These are phyloP conservation scores for Trachurus trachurus DNA, from an alignment of 2,797 vertebrate species.

Conservation along the genomic window DNA sequence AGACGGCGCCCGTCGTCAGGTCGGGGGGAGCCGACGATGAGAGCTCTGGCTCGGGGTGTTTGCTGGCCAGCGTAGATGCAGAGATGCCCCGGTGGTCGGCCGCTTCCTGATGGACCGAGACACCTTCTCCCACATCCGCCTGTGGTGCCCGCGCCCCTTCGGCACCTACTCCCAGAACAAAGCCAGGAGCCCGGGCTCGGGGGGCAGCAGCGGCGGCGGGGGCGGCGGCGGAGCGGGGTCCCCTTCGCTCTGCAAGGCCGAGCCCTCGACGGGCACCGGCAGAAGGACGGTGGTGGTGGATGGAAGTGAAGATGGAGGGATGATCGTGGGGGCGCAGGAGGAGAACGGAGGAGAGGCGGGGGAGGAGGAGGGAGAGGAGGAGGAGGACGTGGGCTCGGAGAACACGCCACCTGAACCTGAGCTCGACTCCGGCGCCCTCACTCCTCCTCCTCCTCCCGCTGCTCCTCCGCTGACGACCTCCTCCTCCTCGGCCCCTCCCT, in stretches of 20 bases:
- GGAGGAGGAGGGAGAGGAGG: conserved; percentile 47
- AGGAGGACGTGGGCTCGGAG: conserved; percentile 86
- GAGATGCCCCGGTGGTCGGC: conserved; percentile 72
- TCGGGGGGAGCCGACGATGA: conserved; percentile 73
- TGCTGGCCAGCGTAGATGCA: conserved; percentile 84
- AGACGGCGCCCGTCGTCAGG: conserved; percentile 48
- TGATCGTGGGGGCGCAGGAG: conserved; percentile 71
- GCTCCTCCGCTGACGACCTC: conserved; percentile 37
- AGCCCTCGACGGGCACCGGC: conserved; percentile 65
- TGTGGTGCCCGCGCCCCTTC: conserved; percentile 96
- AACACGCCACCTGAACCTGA: conserved; percentile 84
- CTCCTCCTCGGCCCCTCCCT: conserved; percentile 67
- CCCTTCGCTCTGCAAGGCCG: conserved; percentile 80
- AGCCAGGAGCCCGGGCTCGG: conserved; percentile 82
- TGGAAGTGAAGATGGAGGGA: conserved; percentile 67
- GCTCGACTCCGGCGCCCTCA: conserved; percentile 53
- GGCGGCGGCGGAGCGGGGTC: conserved; percentile 65
- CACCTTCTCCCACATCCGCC: conserved; percentile 93
- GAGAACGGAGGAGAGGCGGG: conserved; percentile 35
- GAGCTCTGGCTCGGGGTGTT: conserved; percentile 58
- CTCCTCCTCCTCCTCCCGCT: conserved; percentile 28
- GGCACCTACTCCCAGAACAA: conserved; percentile 95
- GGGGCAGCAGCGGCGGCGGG: conserved; percentile 59
- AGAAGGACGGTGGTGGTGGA: conserved; percentile 64
- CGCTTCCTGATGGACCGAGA: conserved; percentile 91